Base-by-base conservation (phyloP, 2,888 invertebrate species). In the Bombylius major region DNA sequence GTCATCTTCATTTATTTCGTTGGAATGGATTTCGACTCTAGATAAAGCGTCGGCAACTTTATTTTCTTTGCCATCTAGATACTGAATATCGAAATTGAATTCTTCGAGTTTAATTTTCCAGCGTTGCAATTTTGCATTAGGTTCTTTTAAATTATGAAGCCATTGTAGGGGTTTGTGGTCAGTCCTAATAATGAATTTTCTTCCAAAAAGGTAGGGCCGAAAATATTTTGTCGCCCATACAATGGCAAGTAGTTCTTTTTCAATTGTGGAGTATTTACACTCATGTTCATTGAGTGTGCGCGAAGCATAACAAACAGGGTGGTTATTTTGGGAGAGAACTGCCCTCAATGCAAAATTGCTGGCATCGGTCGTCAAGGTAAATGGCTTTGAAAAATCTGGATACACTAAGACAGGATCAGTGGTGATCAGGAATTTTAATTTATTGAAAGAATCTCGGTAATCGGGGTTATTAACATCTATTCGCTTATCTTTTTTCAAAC, bases 121-220 rank as follows among this genome's bases (percentile, higher is more conserved):
- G 45, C 53, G 53, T 53, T 55, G 50, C 4, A 53, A 12, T 44
- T 53, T 60, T n/a, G 47, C 42, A 53, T 54, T 61, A 39, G 55
- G 56, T 50, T 59, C 54, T 47, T 58, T 61, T 12, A 50, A 50
- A 13, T 51, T 47, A 14, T 54, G 49, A 5, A 61, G 34, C 60
- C 59, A 62, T 36, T 46, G 51, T 2, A 59, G 47, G 1, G 59
- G 59, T 44, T 55, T 52, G 46, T 56, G 56, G 11, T 56, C 52
- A 1, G 56, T 59, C 48, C 50, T 46, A 11, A 59, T 51, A 8
- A 39, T 47, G 13, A 59, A 59, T 23, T 55, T 53, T 5, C 50
- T 33, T 6, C 58, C 58, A 39, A 39, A 55, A 12, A 59, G 44
- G n/a, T 59, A 59, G 1, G 50, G 55, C 36, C 54, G 51, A 23